These are phyloP conservation scores for Cremastinae sp. DNA, from an alignment of 2,888 invertebrate species.

Conservation along the genomic window DNA sequence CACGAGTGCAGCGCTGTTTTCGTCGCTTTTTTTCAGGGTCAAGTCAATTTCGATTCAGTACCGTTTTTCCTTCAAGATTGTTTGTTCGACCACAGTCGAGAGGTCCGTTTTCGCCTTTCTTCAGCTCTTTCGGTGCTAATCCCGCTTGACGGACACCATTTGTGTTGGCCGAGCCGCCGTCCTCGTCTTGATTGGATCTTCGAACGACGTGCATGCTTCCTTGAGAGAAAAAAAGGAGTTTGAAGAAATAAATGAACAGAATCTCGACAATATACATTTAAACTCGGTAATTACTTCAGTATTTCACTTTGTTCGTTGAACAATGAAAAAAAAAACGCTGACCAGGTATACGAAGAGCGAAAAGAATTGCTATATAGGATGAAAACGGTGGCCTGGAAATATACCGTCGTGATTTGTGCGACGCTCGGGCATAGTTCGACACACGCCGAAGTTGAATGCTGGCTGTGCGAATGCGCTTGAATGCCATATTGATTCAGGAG, in stretches of 20 bases:
- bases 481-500: conserved; percentile 60
- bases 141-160: neutral
- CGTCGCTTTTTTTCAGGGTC: conserved; percentile 45
- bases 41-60: conserved; percentile 57
- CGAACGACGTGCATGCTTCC: too few relatives aligned
- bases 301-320: too few relatives aligned
- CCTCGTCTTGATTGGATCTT: neutral
- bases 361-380: neutral
- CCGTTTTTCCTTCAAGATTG: conserved; percentile 53
- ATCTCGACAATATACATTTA: too few relatives aligned
- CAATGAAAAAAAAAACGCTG: conserved; percentile 29
- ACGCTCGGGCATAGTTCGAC: conserved; percentile 55
- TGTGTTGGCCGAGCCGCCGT: neutral
- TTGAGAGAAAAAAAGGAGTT: neutral
- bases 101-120: conserved; percentile 15
- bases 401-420: conserved; percentile 45
- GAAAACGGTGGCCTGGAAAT: conserved; percentile 34
- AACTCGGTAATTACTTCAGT: too few relatives aligned
- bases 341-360: neutral
- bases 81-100: conserved; percentile 43
- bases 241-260: neutral
- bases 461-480: conserved; percentile 48
- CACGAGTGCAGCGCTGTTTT: conserved; percentile 32
- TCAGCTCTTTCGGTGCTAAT: neutral
- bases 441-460: conserved; percentile 38